Percentiles rank a stretch among this genome's conserved stretches.
These are phyloP conservation scores for Protonemura montana DNA, from an alignment of 2,888 invertebrate genomes.

Conservation along the genomic window DNA sequence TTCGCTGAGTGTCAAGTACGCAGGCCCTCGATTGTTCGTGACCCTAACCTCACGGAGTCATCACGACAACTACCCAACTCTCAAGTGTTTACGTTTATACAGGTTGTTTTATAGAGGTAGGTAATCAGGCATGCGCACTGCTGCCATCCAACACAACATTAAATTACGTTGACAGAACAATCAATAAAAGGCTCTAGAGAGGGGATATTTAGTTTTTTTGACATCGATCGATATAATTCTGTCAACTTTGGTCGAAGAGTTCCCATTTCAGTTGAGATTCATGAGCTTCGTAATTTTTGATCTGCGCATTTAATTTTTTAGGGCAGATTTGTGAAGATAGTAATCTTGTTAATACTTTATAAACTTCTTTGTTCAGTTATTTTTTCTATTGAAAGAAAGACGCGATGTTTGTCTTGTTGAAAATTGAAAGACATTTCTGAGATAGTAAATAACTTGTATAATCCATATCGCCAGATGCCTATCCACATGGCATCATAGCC, in stretches of 20 bases:
- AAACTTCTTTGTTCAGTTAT: no score
- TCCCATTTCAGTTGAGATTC: no score
- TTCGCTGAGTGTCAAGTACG: not conserved
- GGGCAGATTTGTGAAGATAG: no score
- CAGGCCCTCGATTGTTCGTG: no score
- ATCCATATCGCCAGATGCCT: not conserved
- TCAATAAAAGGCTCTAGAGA: not conserved
- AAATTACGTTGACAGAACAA: not conserved
- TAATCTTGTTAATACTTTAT: no score
- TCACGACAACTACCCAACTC: no score
- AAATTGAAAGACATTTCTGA: no score
- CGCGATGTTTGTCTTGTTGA: no score
- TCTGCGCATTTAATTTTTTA: no score
- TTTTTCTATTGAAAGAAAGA: no score
- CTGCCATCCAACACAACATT: not conserved
- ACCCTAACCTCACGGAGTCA: no score
- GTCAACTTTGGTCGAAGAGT: not conserved
- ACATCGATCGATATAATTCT: not conserved
- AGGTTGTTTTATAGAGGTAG: not conserved
- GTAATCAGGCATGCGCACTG: not conserved
- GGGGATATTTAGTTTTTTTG: not conserved
- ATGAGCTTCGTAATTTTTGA: no score
- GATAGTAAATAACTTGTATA: not conserved
- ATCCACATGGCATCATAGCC: not conserved
- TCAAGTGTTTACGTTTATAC: not conserved